Conservation (phyloP, 2,797 vertebrate species). For the Premnoplex brunnescens region DNA sequence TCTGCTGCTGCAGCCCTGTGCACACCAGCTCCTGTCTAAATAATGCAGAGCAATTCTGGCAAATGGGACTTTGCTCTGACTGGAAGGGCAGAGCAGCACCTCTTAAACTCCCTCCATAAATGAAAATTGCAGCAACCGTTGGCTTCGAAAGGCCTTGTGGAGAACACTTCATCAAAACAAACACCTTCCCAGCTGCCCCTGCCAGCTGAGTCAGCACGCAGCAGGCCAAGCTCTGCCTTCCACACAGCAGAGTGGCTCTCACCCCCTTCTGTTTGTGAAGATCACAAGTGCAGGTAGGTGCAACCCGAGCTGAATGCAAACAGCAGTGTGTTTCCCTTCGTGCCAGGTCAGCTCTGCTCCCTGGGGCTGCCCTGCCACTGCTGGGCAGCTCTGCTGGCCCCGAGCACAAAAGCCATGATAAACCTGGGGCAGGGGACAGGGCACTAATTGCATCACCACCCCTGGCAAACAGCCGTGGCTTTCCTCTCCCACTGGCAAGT, state of each 20-base stretch:
- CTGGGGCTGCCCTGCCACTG: neutral
- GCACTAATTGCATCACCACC: neutral
- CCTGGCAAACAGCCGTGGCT: neutral
- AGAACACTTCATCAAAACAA: constrained; percentile 30
- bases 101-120: constrained; percentile 8
- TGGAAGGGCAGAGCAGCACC: constrained; percentile 14
- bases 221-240: neutral
- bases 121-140: neutral
- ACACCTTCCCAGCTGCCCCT: constrained; percentile 27
- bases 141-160: neutral
- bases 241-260: neutral
- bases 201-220: constrained; percentile 64
- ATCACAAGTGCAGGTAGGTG: neutral
- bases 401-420: neutral
- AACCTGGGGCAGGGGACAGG: neutral
- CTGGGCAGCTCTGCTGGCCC: neutral
- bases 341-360: neutral
- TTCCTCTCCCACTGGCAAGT: neutral
- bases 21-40: neutral
- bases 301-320: neutral
- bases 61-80: neutral
- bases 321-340: neutral
- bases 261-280: neutral
- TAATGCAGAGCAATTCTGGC: neutral
- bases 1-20: constrained; percentile 2